phyloP scores from a whole-genome alignment of 2,113 vertebrate genomes.

The Pachypanchax playfairii region DNA sequence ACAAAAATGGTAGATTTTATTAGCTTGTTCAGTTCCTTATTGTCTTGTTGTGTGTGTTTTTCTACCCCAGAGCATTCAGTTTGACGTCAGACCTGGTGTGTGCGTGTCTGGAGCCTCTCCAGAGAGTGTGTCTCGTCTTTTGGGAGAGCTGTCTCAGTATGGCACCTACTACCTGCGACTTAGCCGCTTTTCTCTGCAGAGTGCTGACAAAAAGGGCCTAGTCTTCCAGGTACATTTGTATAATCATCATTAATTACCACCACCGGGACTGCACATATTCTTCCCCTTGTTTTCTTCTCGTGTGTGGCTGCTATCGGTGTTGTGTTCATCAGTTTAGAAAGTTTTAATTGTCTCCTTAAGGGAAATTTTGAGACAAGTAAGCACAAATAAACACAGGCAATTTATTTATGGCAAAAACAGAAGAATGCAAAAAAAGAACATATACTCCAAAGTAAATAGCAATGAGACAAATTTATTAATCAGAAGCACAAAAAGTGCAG shows the following conservation, averaged over 20 bases:
- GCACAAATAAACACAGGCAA: conserved; percentile 2
- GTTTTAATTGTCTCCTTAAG: conserved; percentile 1
- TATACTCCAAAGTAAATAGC: neutral
- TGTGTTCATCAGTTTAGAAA: conserved; percentile 16
- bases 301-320: neutral
- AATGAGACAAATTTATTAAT: neutral
- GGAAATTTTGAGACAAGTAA: conserved; percentile 6
- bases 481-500: neutral
- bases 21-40: conserved; percentile 20
- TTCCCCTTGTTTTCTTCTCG: conserved; percentile 1
- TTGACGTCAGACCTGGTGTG: conserved; percentile 86
- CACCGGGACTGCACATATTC: conserved; percentile 6
- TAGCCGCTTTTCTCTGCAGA: conserved; percentile 89
- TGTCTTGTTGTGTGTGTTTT: conserved; percentile 26
- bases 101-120: conserved; percentile 92
- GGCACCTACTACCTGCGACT: conserved; percentile 91
- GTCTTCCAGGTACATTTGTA: conserved; percentile 90
- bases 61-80: conserved; percentile 83
- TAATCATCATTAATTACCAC: conserved; percentile 27
- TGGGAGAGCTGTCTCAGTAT: conserved; percentile 88
- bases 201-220: conserved; percentile 86
- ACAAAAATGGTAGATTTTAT: conserved; percentile 39
- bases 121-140: conserved; percentile 88
- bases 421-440: neutral
- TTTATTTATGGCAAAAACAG: neutral